Base-by-base conservation (phyloP, 35 echinoderm and acorn worm species). In the Holothuria glaberrima region DNA sequence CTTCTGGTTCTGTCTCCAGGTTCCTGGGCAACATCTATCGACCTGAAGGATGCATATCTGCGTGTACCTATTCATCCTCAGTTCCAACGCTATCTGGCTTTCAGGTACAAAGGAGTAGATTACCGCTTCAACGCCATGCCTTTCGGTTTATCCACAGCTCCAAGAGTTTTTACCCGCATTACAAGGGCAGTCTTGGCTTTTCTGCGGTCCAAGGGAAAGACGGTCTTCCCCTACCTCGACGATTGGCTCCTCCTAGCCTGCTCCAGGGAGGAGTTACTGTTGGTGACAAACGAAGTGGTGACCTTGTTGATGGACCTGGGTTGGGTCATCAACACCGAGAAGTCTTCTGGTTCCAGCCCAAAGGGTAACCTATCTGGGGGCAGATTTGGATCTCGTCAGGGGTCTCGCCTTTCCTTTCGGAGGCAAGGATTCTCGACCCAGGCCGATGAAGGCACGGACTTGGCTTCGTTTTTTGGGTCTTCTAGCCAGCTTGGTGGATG, bases 401-500 rank as follows among this genome's bases (percentile, higher is more conserved):
- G 30, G 54, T 9, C 22, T 71, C 5, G 75, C 62, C 25, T 67
- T 30, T 61, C 81, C 70, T 61, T 3, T 29, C 86, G 2, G 19
- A 18, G 1, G 60, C 83, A 25, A 30, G 76, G 12, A 59, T 50
- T 12, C 0, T 31, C 18, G 0, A 16, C 4, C 2, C 9, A 14
- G 7, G 48, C 9, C 7, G 0, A 33, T 63, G 7, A 56, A 56
- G 76, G 86, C 86, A 0, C 13, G 19, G 13, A 18, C 58, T 38
- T 90, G 78, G 87, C 87, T 86, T 19, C 17, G 28, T 5, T 45
- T 90, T 4, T 65, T 94, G 22, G 92, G 92, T 0, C 80, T 86
- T 14, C 48, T 94, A 30, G 78, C 88, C 13, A 89, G 86, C 68
- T 63, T 93, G 18, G n/a, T n/a, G n/a, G 76, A 93, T 69, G 29